Evolutionary conservation across 2,888 invertebrate species (phyloP).

Genomic region (Horisme vitalbata): DNA sequence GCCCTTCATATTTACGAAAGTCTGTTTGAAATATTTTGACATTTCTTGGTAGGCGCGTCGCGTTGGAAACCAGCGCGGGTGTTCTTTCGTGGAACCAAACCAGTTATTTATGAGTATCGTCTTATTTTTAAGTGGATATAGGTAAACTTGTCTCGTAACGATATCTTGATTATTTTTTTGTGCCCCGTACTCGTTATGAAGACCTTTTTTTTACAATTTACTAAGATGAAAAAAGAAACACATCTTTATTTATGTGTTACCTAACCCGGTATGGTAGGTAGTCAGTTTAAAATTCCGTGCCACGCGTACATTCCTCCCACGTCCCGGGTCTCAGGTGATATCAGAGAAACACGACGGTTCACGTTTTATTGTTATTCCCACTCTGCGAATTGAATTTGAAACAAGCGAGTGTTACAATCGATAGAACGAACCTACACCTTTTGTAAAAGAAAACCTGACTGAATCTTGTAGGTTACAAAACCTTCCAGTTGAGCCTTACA

Average conservation of each 20-base stretch:
- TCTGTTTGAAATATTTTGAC: conserved; percentile 76
- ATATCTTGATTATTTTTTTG: conserved; percentile 15
- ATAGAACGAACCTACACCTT: conserved; percentile 40
- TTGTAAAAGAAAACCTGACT: background rate
- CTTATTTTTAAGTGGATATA: conserved; percentile 27
- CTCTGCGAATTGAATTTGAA: conserved; percentile 81
- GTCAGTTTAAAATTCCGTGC: conserved; percentile 42
- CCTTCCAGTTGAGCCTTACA: too few species aligned
- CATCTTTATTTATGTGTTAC: conserved; percentile 1
- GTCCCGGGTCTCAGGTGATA: conserved; percentile 71
- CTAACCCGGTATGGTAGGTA: conserved; percentile 6
- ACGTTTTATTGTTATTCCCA: conserved; percentile 78
- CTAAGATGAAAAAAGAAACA: background rate
- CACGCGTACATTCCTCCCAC: conserved; percentile 60
- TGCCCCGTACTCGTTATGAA: too few species aligned
- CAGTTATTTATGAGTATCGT: conserved; percentile 53
- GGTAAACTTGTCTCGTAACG: conserved; percentile 1
- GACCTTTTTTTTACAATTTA: background rate
- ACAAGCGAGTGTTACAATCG: conserved; percentile 62
- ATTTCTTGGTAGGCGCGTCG: conserved; percentile 65
- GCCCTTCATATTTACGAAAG: conserved; percentile 60
- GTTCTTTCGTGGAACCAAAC: conserved; percentile 61
- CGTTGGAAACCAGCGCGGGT: conserved; percentile 47
- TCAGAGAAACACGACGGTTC: conserved; percentile 63
- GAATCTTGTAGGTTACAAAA: too few species aligned